Evolutionary conservation across 2,888 invertebrate species (phyloP).

Genomic region (Sesamia inferens): DNA sequence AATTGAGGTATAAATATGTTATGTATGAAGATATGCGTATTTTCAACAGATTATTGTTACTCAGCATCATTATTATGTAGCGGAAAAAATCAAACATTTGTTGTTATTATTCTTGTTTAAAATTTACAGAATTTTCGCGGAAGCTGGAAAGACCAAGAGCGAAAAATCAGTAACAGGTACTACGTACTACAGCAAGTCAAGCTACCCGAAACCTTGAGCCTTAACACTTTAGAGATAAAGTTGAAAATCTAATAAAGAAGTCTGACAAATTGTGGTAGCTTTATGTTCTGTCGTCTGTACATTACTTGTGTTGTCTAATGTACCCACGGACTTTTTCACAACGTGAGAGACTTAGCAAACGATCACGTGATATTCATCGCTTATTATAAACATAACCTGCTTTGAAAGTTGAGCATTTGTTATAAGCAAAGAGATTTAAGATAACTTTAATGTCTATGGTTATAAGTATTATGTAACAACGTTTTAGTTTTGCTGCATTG

Average conservation of each 20-base stretch:
- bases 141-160: not conserved
- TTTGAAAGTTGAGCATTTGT: constrained; percentile 3
- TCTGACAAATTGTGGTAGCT: too few species aligned
- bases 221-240: too few species aligned
- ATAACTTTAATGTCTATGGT: too few species aligned
- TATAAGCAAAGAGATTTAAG: too few species aligned
- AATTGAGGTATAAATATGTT: too few species aligned
- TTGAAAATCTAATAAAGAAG: too few species aligned
- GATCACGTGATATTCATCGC: constrained; percentile 1
- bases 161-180: not conserved
- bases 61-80: not conserved
- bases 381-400: not conserved
- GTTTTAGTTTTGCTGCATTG: not conserved
- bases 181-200: too few species aligned
- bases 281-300: too few species aligned
- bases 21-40: too few species aligned
- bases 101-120: not conserved
- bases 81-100: not conserved
- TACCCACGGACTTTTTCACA: constrained; percentile 12
- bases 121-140: not conserved
- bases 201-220: too few species aligned
- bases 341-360: constrained; percentile 7
- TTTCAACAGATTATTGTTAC: not conserved
- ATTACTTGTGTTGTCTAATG: constrained; percentile 14
- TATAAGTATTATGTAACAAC: not conserved